Base-by-base conservation (phyloP, 2,797 vertebrate genomes). In the Fringilla coelebs region DNA sequence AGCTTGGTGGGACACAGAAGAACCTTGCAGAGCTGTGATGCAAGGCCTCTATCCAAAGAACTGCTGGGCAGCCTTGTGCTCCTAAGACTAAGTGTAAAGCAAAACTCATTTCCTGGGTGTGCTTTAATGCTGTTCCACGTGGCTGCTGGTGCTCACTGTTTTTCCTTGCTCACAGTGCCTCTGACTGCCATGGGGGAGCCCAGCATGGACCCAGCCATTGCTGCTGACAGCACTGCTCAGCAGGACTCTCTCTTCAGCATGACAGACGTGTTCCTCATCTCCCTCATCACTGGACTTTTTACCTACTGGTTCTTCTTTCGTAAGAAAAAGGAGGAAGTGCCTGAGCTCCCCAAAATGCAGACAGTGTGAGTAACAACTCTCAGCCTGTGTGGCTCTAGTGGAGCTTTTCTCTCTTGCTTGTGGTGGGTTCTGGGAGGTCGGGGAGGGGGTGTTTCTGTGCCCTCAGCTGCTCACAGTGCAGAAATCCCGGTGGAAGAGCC, bases 221-320 rank as follows among this genome's bases (percentile, higher is more conserved):
- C 55, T 34, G 26, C 97, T 0, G 96, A 98, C 7, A 95, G 95
- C 11, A 22, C 88, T 9, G 57, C 90, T 1, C 92, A 92, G 63
- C 98, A 98, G 6, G 98, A 98, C 71, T 98, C 98, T 24, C 95
- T 98, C 71, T 98, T 99, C 96, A 99, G 99, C 97, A 98, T 96
- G 96, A 97, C 98, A 2, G 99, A 99, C 32, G 62, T 99, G 92
- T 97, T 99, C 89, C 98, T 99, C 93, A 98, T 99, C 96, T 98
- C 99, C 0, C 93, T 99, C 78, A 98, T 99, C 36, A 61, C 98
- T 1, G 99, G 99, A 4, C 90, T 99, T 8, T 63, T 99, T 18
- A 97, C 99, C 51, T 99, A 99, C 96, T 99, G 98, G 99, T 98
- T 99, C 89, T 97, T 99, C 96, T 99, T 99, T 93, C 98, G 99